Conservation (phyloP, 2,113 vertebrate genomes). For the Noctilio leporinus region DNA sequence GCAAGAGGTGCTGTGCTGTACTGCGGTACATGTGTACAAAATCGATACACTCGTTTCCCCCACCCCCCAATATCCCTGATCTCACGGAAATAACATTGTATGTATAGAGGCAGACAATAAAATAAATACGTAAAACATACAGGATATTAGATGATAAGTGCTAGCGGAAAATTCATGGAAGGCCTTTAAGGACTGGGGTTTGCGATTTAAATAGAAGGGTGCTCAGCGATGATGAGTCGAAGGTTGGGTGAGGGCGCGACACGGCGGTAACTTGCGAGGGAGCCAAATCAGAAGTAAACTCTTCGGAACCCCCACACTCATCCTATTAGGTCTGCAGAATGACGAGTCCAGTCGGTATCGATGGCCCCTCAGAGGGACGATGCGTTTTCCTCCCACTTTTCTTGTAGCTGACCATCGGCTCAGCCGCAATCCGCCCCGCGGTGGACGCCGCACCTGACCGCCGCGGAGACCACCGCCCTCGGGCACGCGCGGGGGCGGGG, state of each 20-base stretch:
- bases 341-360: background rate
- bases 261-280: background rate
- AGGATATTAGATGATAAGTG: background rate
- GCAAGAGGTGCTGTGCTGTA: background rate
- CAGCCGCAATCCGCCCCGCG: background rate
- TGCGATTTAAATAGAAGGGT: background rate
- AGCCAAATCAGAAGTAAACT: constrained; percentile 30
- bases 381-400: background rate
- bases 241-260: background rate
- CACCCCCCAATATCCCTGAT: background rate
- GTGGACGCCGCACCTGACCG: background rate
- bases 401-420: background rate
- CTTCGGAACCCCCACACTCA: background rate
- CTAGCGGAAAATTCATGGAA: background rate
- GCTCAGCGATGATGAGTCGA: background rate
- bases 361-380: background rate
- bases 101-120: background rate
- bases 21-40: background rate
- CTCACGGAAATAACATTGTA: background rate
- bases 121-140: background rate
- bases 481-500: constrained; percentile 16
- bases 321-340: background rate
- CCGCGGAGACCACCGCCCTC: background rate
- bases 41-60: background rate
- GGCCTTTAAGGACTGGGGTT: background rate